These are phyloP conservation scores for Vespertilio murinus DNA, from an alignment of 2,797 vertebrate genomes.

Conservation along the genomic window DNA sequence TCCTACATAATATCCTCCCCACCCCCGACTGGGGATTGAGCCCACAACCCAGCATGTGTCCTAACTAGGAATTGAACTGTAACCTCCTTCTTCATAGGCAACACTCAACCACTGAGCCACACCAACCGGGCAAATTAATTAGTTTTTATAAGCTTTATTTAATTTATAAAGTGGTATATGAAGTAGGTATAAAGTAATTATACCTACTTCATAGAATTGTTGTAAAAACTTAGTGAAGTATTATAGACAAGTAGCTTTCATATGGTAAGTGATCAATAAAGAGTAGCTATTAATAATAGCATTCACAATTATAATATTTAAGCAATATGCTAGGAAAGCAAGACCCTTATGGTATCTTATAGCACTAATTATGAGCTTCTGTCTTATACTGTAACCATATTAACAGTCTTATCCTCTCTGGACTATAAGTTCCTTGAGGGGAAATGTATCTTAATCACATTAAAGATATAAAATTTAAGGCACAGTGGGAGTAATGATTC, in stretches of 20 bases:
- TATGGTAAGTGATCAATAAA: neutral
- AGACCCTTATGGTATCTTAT: neutral
- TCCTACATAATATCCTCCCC: no score
- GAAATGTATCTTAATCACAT: neutral
- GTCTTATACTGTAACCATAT: neutral
- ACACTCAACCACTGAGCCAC: no score
- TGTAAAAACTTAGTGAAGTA: neutral
- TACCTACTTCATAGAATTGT: neutral
- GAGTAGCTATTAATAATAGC: neutral
- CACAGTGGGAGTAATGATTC: neutral
- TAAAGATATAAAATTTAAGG: neutral
- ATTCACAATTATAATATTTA: neutral
- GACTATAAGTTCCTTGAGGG: neutral
- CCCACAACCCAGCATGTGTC: no score
- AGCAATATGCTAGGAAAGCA: neutral
- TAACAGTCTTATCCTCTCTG: neutral
- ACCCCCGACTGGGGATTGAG: no score
- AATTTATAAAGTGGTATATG: constrained; percentile 14
- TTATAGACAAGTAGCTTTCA: neutral
- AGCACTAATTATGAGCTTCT: neutral
- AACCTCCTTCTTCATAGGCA: no score
- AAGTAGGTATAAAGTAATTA: no score
- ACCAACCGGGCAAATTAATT: neutral
- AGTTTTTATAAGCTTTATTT: neutral
- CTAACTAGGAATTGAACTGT: no score